phyloP scores from a whole-genome alignment of 2,797 vertebrate genomes.

The Microctenopoma steveboyesi region DNA sequence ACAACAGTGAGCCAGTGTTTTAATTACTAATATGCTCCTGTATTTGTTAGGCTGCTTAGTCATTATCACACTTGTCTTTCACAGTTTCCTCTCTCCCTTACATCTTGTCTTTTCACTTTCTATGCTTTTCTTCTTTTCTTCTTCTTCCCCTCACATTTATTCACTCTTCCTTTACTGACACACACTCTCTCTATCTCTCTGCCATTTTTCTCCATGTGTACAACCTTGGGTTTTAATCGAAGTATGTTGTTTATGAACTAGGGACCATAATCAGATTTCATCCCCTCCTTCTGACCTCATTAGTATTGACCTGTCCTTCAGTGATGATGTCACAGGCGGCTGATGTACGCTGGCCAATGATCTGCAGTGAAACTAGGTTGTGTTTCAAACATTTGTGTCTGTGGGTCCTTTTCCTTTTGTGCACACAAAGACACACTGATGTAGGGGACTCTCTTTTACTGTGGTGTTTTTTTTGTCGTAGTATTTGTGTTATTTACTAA shows the following conservation, averaged over 20 bases:
- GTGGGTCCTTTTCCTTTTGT: conserved; percentile 11
- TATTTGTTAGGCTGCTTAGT: conserved; percentile 44
- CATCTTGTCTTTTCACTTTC: not conserved
- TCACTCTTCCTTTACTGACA: not conserved
- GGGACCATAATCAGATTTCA: conserved; percentile 73
- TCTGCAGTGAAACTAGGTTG: conserved; percentile 57
- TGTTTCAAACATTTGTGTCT: conserved; percentile 33
- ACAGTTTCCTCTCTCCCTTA: not conserved
- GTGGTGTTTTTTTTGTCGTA: not conserved
- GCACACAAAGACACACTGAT: not conserved
- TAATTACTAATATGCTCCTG: conserved; percentile 58
- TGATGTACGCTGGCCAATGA: conserved; percentile 56
- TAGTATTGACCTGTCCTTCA: conserved; percentile 83
- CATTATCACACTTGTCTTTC: conserved; percentile 21
- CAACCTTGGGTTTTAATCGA: conserved; percentile 74
- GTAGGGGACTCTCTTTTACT: not conserved
- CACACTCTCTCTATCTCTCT: conserved; percentile 21
- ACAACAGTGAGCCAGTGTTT: conserved; percentile 58
- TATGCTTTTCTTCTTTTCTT: not conserved
- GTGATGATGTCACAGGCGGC: conserved; percentile 75
- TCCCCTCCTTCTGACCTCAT: conserved; percentile 75
- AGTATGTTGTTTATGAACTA: conserved; percentile 83
- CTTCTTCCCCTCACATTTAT: not conserved
- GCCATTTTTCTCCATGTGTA: conserved; percentile 35
- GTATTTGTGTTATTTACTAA: conserved; percentile 3